Conservation (phyloP, 1,140 invertebrate species). For the Sitobion miscanthi region DNA sequence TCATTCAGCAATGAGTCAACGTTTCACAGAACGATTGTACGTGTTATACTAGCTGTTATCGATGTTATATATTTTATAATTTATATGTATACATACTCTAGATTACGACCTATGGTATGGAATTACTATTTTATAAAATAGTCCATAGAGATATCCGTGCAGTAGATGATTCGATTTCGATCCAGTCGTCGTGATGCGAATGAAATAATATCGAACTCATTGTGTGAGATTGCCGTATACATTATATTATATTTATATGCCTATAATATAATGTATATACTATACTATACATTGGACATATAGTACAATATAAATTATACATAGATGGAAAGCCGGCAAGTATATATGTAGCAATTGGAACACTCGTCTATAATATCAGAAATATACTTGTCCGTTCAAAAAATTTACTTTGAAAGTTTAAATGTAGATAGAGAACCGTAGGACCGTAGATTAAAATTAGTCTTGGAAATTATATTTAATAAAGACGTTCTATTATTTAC, state of each 20-base stretch:
- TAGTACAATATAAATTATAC: background rate
- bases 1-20: constrained; percentile 2
- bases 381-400: too few relatives aligned
- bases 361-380: too few relatives aligned
- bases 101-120: background rate
- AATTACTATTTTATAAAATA: background rate
- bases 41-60: background rate
- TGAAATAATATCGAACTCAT: background rate
- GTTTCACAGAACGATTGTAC: constrained; percentile 6
- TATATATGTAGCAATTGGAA: too few relatives aligned
- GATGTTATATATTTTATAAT: background rate
- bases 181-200: background rate
- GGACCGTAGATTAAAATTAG: too few relatives aligned
- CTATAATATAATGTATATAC: too few relatives aligned
- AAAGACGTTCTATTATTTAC: too few relatives aligned
- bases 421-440: too few relatives aligned
- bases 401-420: too few relatives aligned
- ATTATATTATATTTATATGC: background rate
- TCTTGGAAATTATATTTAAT: too few relatives aligned
- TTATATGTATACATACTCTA: background rate
- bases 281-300: too few relatives aligned
- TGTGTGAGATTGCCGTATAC: background rate
- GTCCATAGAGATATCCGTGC: background rate
- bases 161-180: background rate
- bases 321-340: background rate